A percentile compares a stretch with the other conserved stretches of the same genome.
Evolutionary conservation across 1,140 invertebrate genomes (phyloP).

Genomic region (Thaumatotibia leucotreta): DNA sequence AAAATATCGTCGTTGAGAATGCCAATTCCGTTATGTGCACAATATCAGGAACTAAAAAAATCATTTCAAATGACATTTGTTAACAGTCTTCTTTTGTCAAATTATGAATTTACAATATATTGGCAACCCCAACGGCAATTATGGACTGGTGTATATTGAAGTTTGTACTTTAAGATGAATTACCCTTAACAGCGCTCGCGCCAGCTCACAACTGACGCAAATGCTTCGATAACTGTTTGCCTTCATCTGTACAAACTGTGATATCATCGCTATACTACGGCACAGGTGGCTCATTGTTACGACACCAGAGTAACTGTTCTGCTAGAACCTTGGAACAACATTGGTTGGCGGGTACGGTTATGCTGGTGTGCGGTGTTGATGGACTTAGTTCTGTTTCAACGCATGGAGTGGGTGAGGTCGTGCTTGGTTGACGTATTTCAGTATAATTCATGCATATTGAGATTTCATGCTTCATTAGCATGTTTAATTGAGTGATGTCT

Average conservation of each 20-base stretch:
- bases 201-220: slow-evolving; percentile 50
- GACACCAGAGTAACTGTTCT: neutral
- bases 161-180: slow-evolving; percentile 23
- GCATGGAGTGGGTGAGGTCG: neutral
- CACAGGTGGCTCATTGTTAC: slow-evolving; percentile 1
- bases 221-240: slow-evolving; percentile 28
- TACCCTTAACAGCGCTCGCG: slow-evolving; percentile 35
- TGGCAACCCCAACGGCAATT: slow-evolving; percentile 22
- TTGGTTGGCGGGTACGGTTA: slow-evolving; percentile 20
- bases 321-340: neutral
- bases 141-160: too few species aligned
- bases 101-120: too few species aligned
- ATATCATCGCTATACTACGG: slow-evolving; percentile 38
- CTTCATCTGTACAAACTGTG: slow-evolving; percentile 55
- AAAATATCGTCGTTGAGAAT: too few species aligned
- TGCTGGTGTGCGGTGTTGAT: slow-evolving; percentile 38
- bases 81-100: too few species aligned
- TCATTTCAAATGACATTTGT: too few species aligned
- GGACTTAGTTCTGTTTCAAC: neutral
- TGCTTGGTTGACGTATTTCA: neutral
- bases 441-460: neutral
- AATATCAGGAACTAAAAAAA: too few species aligned
- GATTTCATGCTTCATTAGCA: neutral
- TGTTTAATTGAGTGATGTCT: neutral
- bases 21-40: too few species aligned